A percentile compares a stretch with the other conserved stretches of the same genome.
Evolutionary conservation across 2,113 vertebrate species (phyloP).

Genomic region (Brachypteracias leptosomus): DNA sequence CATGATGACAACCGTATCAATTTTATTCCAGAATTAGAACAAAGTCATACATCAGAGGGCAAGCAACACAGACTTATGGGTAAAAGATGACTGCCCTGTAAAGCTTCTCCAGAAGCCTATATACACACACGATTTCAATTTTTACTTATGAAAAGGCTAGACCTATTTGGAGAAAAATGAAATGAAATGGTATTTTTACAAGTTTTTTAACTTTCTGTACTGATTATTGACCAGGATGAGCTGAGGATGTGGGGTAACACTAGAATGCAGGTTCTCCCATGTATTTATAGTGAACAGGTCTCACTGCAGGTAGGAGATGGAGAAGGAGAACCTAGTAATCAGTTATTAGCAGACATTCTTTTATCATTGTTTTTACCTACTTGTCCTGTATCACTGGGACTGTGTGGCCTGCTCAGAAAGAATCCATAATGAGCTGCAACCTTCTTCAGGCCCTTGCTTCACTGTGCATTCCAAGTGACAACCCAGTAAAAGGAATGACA

Average conservation of each 20-base stretch:
- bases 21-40: not conserved
- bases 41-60: not conserved
- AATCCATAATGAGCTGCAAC: not conserved
- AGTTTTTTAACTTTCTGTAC: not conserved
- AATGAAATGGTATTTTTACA: not conserved
- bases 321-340: not conserved
- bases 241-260: not conserved
- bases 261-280: not conserved
- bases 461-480: not conserved
- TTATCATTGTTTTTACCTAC: not conserved
- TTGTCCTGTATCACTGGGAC: not conserved
- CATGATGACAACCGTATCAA: not conserved
- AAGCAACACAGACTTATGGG: not conserved
- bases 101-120: not conserved
- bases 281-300: not conserved
- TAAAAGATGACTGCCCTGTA: not conserved
- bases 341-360: not conserved
- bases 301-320: not conserved
- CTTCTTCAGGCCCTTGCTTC: not conserved
- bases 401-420: not conserved
- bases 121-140: not conserved
- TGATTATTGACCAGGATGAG: not conserved
- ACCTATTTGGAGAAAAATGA: not conserved
- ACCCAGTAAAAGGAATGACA: not conserved
- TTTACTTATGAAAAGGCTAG: not conserved